Base-by-base conservation (phyloP, 2,797 vertebrate genomes). In the Microtus obscurus region DNA sequence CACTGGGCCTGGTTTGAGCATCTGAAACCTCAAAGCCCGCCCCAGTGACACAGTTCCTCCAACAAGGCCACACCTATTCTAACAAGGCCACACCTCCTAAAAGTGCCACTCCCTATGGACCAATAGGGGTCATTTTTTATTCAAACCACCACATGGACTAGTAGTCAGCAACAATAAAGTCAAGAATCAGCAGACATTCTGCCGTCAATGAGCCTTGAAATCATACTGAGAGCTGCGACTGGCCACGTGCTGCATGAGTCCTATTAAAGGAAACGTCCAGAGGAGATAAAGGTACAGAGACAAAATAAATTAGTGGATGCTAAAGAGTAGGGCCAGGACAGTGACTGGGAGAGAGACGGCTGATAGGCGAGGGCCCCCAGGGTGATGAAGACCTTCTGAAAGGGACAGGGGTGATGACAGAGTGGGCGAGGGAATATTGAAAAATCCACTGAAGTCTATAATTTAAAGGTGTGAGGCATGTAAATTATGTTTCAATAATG, bases 401-500 rank as follows among this genome's bases (percentile, higher is more conserved):
- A 67, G 74, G 69, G 34, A 76, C 16, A 77, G n/a, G 53, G 45
- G 53, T 67, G 16, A 87, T 69, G 48, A 6, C 61, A 43, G 37
- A 4, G 34, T 11, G 80, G 59, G 25, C 31, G 34, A 61, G 45
- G 16, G 80, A 91, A 16, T 80, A 83, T 31, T 56, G 63, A 1
- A 43, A 96, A 79, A 87, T 11, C 2, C 40, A 80, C 61, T 86
- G 51, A 87, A 69, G 23, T 91, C 23, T 67, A 67, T 9, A 79
- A 56, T 88, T 94, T 76, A 82, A 63, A 63, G 61, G 81, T 87
- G 5, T 25, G 14, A 48, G 76, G 80, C 53, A 23, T 27, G 5
- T 74, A 43, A 83, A 78, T 89, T 91, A 45, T 37, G 6, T 90
- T 80, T 93, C 61, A 94, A 78, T 73, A 89, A 87, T 87, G 76